Base-by-base conservation (phyloP, 2,797 vertebrate genomes). In the Phataginus tetradactyla region DNA sequence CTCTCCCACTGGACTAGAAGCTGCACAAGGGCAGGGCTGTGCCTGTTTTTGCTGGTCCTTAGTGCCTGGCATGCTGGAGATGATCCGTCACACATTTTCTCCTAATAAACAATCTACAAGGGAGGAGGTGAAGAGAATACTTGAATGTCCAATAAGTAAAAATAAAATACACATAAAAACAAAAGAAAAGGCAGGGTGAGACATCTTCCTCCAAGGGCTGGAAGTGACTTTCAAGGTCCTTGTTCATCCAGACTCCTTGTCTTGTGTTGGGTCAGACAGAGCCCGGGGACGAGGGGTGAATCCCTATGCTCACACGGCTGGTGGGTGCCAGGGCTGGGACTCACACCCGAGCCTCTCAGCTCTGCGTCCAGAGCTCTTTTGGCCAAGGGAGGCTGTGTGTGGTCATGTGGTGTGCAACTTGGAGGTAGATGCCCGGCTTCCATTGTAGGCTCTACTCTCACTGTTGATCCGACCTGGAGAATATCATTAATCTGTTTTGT, bases 101-200 rank as follows among this genome's bases (percentile, higher is more conserved):
- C 86, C 66, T 84, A 32, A n/a, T 55, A 61, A 68, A 37, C 78
- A 80, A 75, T 34, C 12, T 37, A 77, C 12, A 25, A 64, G 85
- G 64, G 49, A 83, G 8, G 45, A 57, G 17, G 17, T 72, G 34
- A 75, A 42, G 39, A 64, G 18, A 72, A 21, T 79, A 15, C 57
- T n/a, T 72, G 64, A 21, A 21, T 71, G 78, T 74, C 39, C 12
- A 69, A 37, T 90, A 61, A 79, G 39, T 66, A 55, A 94, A 96
- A 71, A 59, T 66, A 95, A 89, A 89, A n/a, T 72, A 18, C n/a
- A 10, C 39, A n/a, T 13, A 61, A 86, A 80, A 94, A 37, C 5
- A 53, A 87, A 96, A 59, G 51, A 20, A 37, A 83, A 87, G 59
- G 59, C n/a, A 71, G 53, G 25, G 2, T 4, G 34, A 94, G 64